Evolutionary conservation across 2,888 invertebrate species (phyloP).

Genomic region (Andrena chrysosceles): DNA sequence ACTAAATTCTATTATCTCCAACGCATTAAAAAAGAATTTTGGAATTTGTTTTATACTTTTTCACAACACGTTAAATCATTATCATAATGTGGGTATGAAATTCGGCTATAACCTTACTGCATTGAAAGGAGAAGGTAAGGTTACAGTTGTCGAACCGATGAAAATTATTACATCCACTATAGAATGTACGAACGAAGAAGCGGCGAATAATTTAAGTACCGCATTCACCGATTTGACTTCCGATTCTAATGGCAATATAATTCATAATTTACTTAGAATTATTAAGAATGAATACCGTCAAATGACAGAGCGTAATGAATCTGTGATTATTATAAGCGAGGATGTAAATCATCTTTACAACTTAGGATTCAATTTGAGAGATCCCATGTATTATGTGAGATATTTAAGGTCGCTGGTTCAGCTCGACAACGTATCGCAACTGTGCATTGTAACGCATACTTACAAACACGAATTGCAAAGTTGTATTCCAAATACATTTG

Average conservation of each 20-base stretch:
- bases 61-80: constrained; percentile 91
- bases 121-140: constrained; percentile 85
- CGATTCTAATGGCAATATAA: constrained; percentile 76
- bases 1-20: constrained; percentile 88
- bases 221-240: constrained; percentile 6
- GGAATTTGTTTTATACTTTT: constrained; percentile 88
- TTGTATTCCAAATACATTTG: constrained; percentile 85
- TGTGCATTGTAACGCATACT: constrained; percentile 79
- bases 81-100: constrained; percentile 90
- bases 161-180: constrained; percentile 74
- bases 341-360: constrained; percentile 91
- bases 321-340: constrained; percentile 89
- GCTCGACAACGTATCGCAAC: constrained; percentile 68
- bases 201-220: background rate
- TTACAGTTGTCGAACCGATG: constrained; percentile 86
- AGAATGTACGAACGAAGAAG: background rate
- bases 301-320: constrained; percentile 82
- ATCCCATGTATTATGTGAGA: constrained; percentile 77
- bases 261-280: constrained; percentile 84
- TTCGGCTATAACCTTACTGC: constrained; percentile 90
- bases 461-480: constrained; percentile 86
- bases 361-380: constrained; percentile 86
- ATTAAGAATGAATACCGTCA: constrained; percentile 84
- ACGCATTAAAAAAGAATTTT: constrained; percentile 87
- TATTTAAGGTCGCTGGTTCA: constrained; percentile 78